Conservation (phyloP, 2,888 invertebrate species). For the Amphipyra berbera region DNA sequence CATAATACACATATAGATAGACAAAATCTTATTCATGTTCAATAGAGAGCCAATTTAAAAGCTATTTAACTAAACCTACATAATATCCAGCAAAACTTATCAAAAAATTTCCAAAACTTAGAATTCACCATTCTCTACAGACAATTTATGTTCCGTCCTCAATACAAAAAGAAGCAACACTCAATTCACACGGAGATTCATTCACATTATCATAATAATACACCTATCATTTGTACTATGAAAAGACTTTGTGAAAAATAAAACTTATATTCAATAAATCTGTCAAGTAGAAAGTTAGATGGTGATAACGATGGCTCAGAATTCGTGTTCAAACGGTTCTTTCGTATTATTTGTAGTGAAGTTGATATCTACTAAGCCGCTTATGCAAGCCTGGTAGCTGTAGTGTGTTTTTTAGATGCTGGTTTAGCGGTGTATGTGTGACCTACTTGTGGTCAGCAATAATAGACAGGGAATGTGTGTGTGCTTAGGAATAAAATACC, state of each 20-base stretch:
- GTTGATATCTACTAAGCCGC: conserved; percentile 50
- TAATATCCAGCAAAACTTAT: conserved; percentile 2
- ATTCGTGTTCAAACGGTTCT: conserved; percentile 46
- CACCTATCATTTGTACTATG: conserved; percentile 59
- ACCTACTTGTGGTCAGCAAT: conserved; percentile 38
- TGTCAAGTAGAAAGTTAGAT: conserved; percentile 58
- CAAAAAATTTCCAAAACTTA: conserved; percentile 33
- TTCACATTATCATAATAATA: conserved; percentile 62
- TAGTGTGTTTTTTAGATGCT: conserved; percentile 30
- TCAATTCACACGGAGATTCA: conserved; percentile 69
- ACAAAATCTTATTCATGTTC: conserved; percentile 5
- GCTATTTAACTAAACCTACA: conserved; percentile 16
- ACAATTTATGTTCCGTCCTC: conserved; percentile 61
- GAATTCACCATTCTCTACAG: conserved; percentile 48
- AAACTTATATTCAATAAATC: conserved; percentile 58
- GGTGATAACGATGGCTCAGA: conserved; percentile 45
- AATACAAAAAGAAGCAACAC: conserved; percentile 59
- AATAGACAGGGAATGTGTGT: conserved; percentile 31
- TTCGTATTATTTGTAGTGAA: conserved; percentile 37
- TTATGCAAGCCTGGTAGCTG: conserved; percentile 20
- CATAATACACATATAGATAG: neutral
- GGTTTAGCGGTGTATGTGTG: conserved; percentile 36
- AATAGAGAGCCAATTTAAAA: conserved; percentile 3
- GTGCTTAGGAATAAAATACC: neutral
- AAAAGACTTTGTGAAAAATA: conserved; percentile 56